These are phyloP conservation scores for Anagyrus pseudococci DNA, from an alignment of 2,888 invertebrate genomes.

Conservation along the genomic window DNA sequence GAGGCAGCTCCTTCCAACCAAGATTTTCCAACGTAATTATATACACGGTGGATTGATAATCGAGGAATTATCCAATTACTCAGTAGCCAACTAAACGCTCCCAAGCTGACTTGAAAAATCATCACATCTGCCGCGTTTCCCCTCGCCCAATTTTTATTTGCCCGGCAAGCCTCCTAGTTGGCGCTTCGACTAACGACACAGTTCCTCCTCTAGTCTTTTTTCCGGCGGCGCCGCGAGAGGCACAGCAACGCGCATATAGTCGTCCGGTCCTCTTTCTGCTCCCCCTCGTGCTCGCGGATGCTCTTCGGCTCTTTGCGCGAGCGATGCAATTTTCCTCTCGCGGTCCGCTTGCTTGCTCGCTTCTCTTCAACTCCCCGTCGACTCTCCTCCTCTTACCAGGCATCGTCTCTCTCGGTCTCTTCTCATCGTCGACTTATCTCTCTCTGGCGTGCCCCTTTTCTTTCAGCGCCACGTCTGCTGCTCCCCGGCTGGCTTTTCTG, in stretches of 20 bases:
- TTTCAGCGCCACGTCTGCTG: slow-evolving; percentile 5
- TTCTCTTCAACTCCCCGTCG: slow-evolving; percentile 10
- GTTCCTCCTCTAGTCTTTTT: no score
- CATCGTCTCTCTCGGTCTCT: neutral
- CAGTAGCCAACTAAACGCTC: no score
- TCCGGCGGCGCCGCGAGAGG: neutral
- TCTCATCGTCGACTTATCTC: slow-evolving; percentile 5
- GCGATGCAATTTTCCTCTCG: slow-evolving; percentile 33
- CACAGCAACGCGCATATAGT: neutral
- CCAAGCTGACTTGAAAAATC: no score
- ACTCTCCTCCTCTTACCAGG: neutral
- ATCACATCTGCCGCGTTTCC: no score
- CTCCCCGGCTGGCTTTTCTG: neutral
- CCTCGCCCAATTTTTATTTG: no score
- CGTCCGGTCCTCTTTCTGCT: slow-evolving; percentile 32
- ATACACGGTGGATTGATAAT: no score
- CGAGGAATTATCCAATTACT: no score
- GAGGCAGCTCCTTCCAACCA: no score
- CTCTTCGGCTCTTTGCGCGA: slow-evolving; percentile 22
- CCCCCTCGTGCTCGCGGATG: slow-evolving; percentile 8
- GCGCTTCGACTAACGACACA: no score
- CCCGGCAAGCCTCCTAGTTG: no score
- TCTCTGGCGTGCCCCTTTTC: slow-evolving; percentile 11
- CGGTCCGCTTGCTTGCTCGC: neutral
- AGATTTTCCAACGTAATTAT: no score